Evolutionary conservation across 1,140 invertebrate species (phyloP).

Genomic region (Drosophila pallidifrons): DNA sequence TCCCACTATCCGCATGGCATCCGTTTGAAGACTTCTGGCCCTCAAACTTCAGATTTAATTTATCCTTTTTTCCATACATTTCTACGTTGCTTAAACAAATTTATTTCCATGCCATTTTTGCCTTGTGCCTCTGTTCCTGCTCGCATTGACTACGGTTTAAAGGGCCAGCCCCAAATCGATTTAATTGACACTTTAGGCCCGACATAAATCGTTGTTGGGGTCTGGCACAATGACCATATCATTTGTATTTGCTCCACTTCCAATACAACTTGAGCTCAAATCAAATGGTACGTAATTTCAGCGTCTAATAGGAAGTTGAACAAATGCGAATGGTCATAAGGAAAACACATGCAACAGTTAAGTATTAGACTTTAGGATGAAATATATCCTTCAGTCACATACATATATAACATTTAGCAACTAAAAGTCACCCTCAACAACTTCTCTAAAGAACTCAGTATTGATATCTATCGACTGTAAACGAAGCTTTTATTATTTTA

Average conservation of each 20-base stretch:
- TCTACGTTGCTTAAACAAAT: constrained; percentile 63
- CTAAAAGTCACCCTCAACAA: no score
- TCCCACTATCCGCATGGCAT: constrained; percentile 36
- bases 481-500: no score
- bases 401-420: no score
- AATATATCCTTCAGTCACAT: not conserved
- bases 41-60: constrained; percentile 62
- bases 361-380: not conserved
- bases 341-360: constrained; percentile 60
- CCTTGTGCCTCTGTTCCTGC: constrained; percentile 1
- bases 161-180: constrained; percentile 42
- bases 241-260: constrained; percentile 66
- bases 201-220: constrained; percentile 62
- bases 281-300: constrained; percentile 60
- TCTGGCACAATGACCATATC: constrained; percentile 68
- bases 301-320: constrained; percentile 45
- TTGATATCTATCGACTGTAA: no score
- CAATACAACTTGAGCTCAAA: constrained; percentile 3
- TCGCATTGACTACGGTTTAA: constrained; percentile 17
- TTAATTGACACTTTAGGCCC: constrained; percentile 67
- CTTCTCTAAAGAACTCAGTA: no score
- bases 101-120: constrained; percentile 43
- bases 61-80: constrained; percentile 50
- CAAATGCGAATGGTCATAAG: constrained; percentile 28
- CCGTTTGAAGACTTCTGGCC: constrained; percentile 26